phyloP scores from a whole-genome alignment of 2,113 vertebrate species.

The Sceloporus undulatus region DNA sequence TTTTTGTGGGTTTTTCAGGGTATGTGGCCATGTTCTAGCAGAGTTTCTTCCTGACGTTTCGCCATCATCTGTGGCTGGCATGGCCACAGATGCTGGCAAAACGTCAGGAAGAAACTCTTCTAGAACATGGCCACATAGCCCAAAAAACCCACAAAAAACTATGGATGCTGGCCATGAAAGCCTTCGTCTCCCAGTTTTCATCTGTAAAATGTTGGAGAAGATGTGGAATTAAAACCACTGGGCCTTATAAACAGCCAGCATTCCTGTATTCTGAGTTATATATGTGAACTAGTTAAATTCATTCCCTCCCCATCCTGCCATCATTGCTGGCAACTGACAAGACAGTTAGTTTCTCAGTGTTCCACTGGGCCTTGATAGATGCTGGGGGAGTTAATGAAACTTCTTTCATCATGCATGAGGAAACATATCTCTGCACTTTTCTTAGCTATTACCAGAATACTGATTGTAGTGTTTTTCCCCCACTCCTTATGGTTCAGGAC shows the following conservation, averaged over 20 bases:
- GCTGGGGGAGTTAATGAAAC: neutral
- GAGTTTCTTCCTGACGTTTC: no score
- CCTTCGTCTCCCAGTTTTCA: no score
- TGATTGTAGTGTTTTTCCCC: neutral
- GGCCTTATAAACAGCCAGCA: neutral
- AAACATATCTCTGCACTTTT: neutral
- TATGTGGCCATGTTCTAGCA: no score
- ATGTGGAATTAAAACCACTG: no score
- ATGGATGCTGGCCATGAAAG: no score
- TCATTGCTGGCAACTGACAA: neutral
- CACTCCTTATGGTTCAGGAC: conserved; percentile 4
- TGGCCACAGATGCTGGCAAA: no score
- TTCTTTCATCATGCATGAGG: neutral
- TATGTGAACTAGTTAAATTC: neutral
- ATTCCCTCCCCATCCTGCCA: neutral
- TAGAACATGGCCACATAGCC: no score
- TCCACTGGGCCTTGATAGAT: conserved; percentile 3
- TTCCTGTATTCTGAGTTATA: neutral
- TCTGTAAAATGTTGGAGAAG: no score
- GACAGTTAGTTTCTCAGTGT: neutral
- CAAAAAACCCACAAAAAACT: no score
- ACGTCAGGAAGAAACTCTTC: no score
- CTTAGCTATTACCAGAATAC: conserved; percentile 11
- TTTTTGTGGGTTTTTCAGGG: no score
- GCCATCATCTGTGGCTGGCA: no score